Evolutionary conservation across 2,888 invertebrate species (phyloP).

Genomic region (Heliconius aoede): DNA sequence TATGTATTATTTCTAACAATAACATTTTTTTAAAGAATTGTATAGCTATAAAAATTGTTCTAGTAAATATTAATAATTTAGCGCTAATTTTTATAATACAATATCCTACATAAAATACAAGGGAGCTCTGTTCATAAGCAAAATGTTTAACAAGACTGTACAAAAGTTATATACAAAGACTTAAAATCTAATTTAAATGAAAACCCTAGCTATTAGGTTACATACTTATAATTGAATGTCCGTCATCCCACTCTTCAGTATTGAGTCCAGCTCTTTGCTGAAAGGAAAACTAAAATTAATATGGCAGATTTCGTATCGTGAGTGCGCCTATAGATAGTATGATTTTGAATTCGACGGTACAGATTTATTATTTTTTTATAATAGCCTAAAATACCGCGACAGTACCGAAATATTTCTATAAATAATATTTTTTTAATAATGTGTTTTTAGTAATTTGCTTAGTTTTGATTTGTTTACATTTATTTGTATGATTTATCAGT

Average conservation of each 20-base stretch:
- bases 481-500: too few relatives aligned
- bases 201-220: constrained; percentile 54
- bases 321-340: constrained; percentile 31
- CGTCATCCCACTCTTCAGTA: constrained; percentile 79
- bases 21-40: constrained; percentile 42
- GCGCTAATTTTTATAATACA: constrained; percentile 48
- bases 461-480: too few relatives aligned
- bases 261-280: constrained; percentile 95
- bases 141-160: constrained; percentile 69
- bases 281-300: constrained; percentile 51
- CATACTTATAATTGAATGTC: constrained; percentile 60
- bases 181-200: constrained; percentile 53
- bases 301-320: constrained; percentile 49
- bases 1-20: constrained; percentile 51
- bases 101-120: constrained; percentile 55
- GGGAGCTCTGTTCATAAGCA: constrained; percentile 61
- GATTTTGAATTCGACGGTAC: constrained; percentile 8
- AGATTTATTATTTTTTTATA: neutral
- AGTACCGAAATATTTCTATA: too few relatives aligned
- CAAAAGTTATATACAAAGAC: constrained; percentile 70
- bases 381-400: too few relatives aligned
- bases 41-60: constrained; percentile 44
- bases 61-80: constrained; percentile 44
- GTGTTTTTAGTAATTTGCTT: too few relatives aligned
- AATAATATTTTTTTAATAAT: too few relatives aligned